Evolutionary conservation across 2,888 invertebrate genomes (phyloP), one percentile per base, ranked within the genome.

Genomic region (Poecilus cupreus): DNA sequence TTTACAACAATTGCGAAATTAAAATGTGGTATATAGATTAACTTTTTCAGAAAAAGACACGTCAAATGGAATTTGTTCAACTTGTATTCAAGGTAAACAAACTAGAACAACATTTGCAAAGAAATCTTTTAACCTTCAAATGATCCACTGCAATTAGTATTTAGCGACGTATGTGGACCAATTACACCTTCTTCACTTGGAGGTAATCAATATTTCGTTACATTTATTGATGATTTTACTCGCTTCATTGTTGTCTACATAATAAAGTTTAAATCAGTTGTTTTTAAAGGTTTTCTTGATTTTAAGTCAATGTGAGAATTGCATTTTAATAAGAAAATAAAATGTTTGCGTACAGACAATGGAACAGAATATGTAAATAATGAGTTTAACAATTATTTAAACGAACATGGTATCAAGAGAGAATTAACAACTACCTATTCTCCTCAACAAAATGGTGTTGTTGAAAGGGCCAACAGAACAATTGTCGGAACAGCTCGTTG

Each of bases 161-260:
- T n/a, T n/a, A n/a, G n/a, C n/a, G n/a, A n/a, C n/a, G n/a, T n/a
- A n/a, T n/a, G n/a, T n/a, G n/a, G n/a, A n/a, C n/a, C 70, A 37
- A 39, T 70, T 13, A 32, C 70, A 10, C 70, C 70, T 24, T 37
- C 70, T 32, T 32, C 70, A 11, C 11, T 5, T 4, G 70, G 70
- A 37, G 70, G 37, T 2, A 74, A 74, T 24, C 46, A 8, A 46
- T 74, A 74, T 74, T 49, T 74, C 22, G 22, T 74, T n/a, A 49
- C 24, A 16, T 74, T 74, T 49, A 74, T 74, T 49, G 74, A 74
- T 24, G 49, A 74, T 49, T 74, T 49, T 74, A 46, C 49, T 74
- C 20, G 74, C 11, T 74, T 46, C 26, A 49, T 46, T 46, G 46
- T 46, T 43, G 74, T 74, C 22, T 74, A 49, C 46, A 24, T 74